phyloP scores from a whole-genome alignment of 2,797 vertebrate species.

The Rhinoraja longicauda region DNA sequence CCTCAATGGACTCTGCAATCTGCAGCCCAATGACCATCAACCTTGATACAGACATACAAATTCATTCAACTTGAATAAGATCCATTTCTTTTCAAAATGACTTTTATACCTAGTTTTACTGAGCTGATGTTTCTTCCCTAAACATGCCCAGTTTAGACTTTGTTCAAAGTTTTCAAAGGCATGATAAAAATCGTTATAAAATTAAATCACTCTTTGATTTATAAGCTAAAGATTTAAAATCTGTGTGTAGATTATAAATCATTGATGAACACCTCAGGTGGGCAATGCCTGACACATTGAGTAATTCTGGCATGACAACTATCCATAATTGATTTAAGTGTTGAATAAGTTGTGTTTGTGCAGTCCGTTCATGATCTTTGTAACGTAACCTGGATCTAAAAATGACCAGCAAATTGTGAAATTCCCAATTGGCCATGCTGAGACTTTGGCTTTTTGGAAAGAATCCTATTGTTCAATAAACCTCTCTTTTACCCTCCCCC shows the following conservation, averaged over 20 bases:
- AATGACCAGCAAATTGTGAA: neutral
- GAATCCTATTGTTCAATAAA: neutral
- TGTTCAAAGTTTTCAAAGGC: neutral
- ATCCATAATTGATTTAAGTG: neutral
- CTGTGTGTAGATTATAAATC: neutral
- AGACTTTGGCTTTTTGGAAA: neutral
- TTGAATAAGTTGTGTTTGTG: neutral
- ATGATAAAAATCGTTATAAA: neutral
- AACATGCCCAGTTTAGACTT: neutral
- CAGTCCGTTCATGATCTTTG: neutral
- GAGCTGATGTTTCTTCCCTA: neutral
- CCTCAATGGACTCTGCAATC: neutral
- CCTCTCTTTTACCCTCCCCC: too few relatives aligned
- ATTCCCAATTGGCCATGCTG: constrained; percentile 8
- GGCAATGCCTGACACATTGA: neutral
- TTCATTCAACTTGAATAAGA: neutral
- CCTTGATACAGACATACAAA: neutral
- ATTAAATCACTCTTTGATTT: neutral
- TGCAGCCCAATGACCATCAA: neutral
- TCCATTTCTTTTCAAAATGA: neutral
- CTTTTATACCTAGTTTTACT: neutral
- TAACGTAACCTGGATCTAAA: neutral
- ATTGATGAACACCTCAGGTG: neutral
- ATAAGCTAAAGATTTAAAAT: neutral
- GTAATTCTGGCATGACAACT: neutral